Percentiles rank a stretch among this genome's conserved stretches.
phyloP scores from a whole-genome alignment of 2,888 invertebrate species.

The Entomobrya multifasciata region DNA sequence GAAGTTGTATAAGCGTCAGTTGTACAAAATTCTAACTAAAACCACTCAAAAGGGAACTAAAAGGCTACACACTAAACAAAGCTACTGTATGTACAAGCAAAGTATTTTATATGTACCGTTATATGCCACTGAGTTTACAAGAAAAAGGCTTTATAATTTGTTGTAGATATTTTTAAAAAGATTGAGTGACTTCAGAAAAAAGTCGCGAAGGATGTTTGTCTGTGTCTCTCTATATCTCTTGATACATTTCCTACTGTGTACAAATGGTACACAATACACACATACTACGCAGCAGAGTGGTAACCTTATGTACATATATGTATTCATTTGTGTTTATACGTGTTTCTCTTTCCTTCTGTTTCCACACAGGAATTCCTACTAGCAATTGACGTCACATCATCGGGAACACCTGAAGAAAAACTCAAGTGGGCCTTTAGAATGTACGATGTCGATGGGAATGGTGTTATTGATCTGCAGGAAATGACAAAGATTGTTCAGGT shows the following conservation, averaged over 20 bases:
- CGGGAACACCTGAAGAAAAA: constrained; percentile 98
- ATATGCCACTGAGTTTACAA: too few relatives aligned
- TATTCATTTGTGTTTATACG: constrained; percentile 16
- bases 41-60: constrained; percentile 8
- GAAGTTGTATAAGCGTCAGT: not conserved
- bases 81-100: too few relatives aligned
- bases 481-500: constrained; percentile 99
- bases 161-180: constrained; percentile 17
- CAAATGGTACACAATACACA: too few relatives aligned
- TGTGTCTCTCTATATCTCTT: constrained; percentile 14
- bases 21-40: constrained; percentile 24
- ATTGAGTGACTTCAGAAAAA: constrained; percentile 1
- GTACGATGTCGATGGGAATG: constrained; percentile 99
- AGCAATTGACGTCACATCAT: constrained; percentile 98
- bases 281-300: too few relatives aligned
- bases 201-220: constrained; percentile 15
- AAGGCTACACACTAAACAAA: too few relatives aligned
- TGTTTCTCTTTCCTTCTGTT: constrained; percentile 53
- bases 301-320: too few relatives aligned
- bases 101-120: too few relatives aligned
- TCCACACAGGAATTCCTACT: constrained; percentile 94
- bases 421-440: constrained; percentile 99
- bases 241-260: too few relatives aligned
- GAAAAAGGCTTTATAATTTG: not conserved
- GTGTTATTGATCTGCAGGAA: constrained; percentile 98